Percentiles rank a stretch among this genome's conserved stretches.
Evolutionary conservation across 1,140 invertebrate species (phyloP).

Genomic region (Micrasema longulum): DNA sequence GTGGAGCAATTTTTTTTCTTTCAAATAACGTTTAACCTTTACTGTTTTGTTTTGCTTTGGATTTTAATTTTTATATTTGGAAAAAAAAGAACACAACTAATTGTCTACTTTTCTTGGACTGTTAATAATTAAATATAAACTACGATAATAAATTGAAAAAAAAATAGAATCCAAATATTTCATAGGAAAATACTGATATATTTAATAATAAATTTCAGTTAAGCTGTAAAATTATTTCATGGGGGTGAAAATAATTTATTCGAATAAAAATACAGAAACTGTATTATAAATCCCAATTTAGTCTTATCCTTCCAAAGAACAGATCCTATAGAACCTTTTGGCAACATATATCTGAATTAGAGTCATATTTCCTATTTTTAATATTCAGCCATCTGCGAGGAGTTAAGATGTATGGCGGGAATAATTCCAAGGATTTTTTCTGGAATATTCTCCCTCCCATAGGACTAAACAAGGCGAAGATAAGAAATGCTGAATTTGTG

Average conservation of each 20-base stretch:
- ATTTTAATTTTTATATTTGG: no score
- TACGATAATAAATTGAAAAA: no score
- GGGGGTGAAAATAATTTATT: constrained; percentile 13
- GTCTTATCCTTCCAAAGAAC: constrained; percentile 19
- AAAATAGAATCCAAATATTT: not conserved
- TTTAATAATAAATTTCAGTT: no score
- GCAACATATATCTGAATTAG: constrained; percentile 30
- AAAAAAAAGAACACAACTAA: no score
- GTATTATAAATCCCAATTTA: constrained; percentile 31
- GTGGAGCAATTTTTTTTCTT: no score
- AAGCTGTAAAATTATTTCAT: no score
- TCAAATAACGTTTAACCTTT: no score
- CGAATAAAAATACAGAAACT: constrained; percentile 5
- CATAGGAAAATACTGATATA: not conserved
- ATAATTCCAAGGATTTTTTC: constrained; percentile 30
- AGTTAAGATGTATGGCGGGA: constrained; percentile 35
- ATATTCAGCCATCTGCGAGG: constrained; percentile 31
- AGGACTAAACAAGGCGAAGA: constrained; percentile 1
- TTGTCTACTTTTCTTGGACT: no score
- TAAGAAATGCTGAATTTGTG: not conserved
- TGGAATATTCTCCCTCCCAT: not conserved
- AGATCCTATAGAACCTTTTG: not conserved
- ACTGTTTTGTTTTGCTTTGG: no score
- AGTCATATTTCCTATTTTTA: constrained; percentile 36
- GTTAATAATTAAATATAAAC: no score